Percentiles rank a stretch among this genome's conserved stretches.
Conservation (phyloP, 2,888 invertebrate species). For the Opisthograptis luteolata region DNA sequence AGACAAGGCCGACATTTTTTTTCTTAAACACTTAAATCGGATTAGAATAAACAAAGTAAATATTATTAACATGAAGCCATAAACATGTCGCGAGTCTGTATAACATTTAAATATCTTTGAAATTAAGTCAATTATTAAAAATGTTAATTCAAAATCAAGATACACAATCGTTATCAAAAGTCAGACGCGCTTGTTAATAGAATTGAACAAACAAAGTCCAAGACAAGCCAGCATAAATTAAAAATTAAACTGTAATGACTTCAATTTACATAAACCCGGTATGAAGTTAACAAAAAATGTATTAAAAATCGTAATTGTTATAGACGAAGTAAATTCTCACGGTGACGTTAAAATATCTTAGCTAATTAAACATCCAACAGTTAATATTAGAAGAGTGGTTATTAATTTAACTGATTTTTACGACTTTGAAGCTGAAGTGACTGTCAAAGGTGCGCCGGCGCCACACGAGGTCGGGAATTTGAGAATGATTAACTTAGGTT, state of each 20-base stretch:
- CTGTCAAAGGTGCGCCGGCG: conserved; percentile 23
- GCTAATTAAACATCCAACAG: conserved; percentile 53
- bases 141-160: too few relatives aligned
- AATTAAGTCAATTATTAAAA: background rate
- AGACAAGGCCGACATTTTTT: too few relatives aligned
- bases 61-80: too few relatives aligned
- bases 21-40: too few relatives aligned
- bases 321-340: conserved; percentile 58
- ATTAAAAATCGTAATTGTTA: conserved; percentile 60
- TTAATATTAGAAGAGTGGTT: conserved; percentile 51
- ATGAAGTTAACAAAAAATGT: conserved; percentile 26
- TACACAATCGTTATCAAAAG: conserved; percentile 6
- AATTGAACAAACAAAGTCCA: conserved; percentile 4
- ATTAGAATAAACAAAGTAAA: too few relatives aligned
- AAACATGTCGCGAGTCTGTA: background rate
- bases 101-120: background rate
- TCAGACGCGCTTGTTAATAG: background rate
- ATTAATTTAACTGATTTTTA: conserved; percentile 56
- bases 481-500: conserved; percentile 5
- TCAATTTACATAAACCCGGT: conserved; percentile 43
- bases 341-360: conserved; percentile 51
- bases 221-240: conserved; percentile 1
- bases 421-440: conserved; percentile 30
- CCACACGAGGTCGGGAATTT: conserved; percentile 30
- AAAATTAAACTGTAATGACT: conserved; percentile 36